Evolutionary conservation across 2,113 vertebrate species (phyloP).

Genomic region (Pagrus major): DNA sequence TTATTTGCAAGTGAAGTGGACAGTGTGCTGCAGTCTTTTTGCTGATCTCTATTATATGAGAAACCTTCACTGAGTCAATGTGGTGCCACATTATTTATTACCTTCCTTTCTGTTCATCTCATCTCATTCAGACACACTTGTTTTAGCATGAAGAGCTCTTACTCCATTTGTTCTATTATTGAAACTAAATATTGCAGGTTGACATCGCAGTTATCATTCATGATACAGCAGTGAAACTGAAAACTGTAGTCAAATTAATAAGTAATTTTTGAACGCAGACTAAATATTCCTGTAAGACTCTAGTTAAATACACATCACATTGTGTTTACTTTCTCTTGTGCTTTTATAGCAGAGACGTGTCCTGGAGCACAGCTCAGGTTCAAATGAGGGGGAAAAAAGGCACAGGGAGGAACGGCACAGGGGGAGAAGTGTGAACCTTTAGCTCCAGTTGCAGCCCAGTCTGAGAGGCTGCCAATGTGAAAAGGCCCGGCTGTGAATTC

Average conservation of each 20-base stretch:
- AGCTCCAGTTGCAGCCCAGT: constrained; percentile 65
- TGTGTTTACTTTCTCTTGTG: not conserved
- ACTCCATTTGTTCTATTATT: not conserved
- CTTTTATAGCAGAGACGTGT: constrained; percentile 5
- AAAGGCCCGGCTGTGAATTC: constrained; percentile 78
- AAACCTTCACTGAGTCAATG: not conserved
- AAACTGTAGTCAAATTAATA: constrained; percentile 16
- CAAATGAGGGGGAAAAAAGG: constrained; percentile 60
- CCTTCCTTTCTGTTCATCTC: not conserved
- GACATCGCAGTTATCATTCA: constrained; percentile 1
- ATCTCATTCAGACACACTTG: not conserved
- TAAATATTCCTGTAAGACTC: not conserved
- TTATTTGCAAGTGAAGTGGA: too few relatives aligned
- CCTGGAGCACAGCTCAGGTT: constrained; percentile 55
- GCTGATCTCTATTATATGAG: not conserved
- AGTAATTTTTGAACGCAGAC: not conserved
- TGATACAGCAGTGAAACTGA: not conserved
- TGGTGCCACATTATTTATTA: not conserved
- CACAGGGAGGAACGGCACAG: constrained; percentile 36
- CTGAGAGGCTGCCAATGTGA: constrained; percentile 71
- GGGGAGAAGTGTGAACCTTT: constrained; percentile 69
- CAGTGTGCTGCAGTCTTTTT: too few relatives aligned
- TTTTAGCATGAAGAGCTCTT: not conserved
- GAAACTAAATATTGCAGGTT: not conserved
- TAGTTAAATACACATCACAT: constrained; percentile 23